Conservation (phyloP, 2,113 vertebrate species). For the Pholis gunnellus region DNA sequence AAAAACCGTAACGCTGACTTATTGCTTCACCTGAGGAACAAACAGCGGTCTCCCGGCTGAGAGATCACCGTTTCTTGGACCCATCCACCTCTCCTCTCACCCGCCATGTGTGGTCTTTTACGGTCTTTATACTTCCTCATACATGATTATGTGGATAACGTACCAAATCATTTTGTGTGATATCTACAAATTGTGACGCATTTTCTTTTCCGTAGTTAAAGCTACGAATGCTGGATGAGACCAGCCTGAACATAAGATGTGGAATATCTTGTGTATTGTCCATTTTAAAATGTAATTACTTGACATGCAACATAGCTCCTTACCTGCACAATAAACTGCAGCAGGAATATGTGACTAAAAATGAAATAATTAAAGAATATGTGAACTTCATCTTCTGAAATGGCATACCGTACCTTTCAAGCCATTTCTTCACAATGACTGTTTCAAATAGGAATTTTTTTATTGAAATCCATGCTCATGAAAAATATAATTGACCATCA, state of each 20-base stretch:
- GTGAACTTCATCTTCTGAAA: constrained; percentile 30
- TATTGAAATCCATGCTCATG: constrained; percentile 3
- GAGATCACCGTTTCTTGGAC: too few species aligned
- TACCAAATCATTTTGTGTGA: not conserved
- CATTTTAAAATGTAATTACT: not conserved
- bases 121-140: not conserved
- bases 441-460: constrained; percentile 3
- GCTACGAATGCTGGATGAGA: not conserved
- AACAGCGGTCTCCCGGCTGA: too few species aligned
- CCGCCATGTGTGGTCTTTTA: too few species aligned
- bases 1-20: not conserved
- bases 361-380: constrained; percentile 32
- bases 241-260: not conserved
- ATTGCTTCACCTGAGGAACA: not conserved
- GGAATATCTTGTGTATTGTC: not conserved
- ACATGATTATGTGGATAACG: not conserved
- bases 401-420: not conserved
- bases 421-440: constrained; percentile 18
- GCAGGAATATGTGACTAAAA: constrained; percentile 3
- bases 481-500: not conserved
- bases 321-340: not conserved
- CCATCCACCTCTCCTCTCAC: too few species aligned
- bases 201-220: not conserved
- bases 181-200: not conserved
- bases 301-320: not conserved